Evolutionary conservation across 2,797 vertebrate genomes (phyloP), one percentile per base, ranked within the genome.

Genomic region (Sardinella longiceps): DNA sequence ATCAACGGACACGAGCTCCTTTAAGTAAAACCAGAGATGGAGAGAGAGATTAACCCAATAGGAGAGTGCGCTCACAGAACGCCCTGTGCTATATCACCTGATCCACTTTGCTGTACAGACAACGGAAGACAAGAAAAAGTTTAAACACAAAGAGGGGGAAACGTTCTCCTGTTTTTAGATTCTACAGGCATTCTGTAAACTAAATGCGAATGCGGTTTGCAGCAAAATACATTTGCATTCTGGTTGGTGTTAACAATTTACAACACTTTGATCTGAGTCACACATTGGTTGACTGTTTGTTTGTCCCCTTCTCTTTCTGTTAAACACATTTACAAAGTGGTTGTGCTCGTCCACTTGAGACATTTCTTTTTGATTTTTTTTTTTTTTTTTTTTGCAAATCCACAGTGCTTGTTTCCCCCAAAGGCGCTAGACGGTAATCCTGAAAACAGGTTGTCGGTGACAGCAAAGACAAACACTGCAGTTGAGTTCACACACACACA

Each of bases 1-100:
- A 94, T 92, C 91, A 87, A 63, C 63, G 88, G 88, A 89, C 81
- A 85, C 86, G 90, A 66, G 46, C 23, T 14, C 50, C 39, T 85
- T 86, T 85, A 25, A 85, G 84, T 39, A 70, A 87, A 90, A 85
- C 87, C 83, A 89, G 90, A 91, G 85, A 89, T 83, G 83, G 87
- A 63, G 14, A 84, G 84, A 89, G 60, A 86, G 86, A 88, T 85
- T 84, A 74, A 20, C 45, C 58, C 12, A 45, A 56, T 28, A 63
- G 37, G 37, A 18, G 7, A 51, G 50, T 5, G 82, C 80, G 28
- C 74, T 81, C 63, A 70, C 82, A 25, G 83, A 89, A 89, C 83
- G 20, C 70, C 37, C 70, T 23, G 33, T 39, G 70, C 70, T 77
- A 15, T 33, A 37, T 23, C 37, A 37, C 3, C 33, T 28, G 37